Conservation (phyloP, 1,140 invertebrate genomes). For the Drosophila orena region DNA sequence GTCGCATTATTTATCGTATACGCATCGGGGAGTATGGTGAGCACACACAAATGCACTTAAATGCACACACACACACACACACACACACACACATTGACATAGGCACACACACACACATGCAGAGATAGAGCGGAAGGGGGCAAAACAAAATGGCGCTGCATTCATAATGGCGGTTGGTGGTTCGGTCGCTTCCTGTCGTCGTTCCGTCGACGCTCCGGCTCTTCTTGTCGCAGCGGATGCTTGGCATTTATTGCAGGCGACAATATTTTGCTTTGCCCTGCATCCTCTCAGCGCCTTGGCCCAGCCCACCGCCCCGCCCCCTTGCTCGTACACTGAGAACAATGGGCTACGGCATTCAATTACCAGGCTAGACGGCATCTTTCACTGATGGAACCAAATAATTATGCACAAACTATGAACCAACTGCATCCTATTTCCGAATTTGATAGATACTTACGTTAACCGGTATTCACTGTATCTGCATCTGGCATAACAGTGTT, state of each 20-base stretch:
- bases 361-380: no score
- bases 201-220: conserved; percentile 30
- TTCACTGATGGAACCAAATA: no score
- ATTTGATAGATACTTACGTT: no score
- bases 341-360: background rate
- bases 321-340: background rate
- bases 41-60: conserved; percentile 2
- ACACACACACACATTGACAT: no score
- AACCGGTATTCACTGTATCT: no score
- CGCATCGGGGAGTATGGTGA: conserved; percentile 28
- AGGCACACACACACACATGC: background rate
- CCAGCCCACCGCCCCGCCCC: background rate
- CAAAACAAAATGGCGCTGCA: conserved; percentile 66
- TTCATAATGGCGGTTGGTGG: conserved; percentile 66
- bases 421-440: no score
- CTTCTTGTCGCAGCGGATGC: conserved; percentile 73
- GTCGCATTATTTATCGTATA: conserved; percentile 77
- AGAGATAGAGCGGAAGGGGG: conserved; percentile 8
- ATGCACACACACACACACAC: conserved; percentile 3
- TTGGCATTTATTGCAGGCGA: conserved; percentile 81
- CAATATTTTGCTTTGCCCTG: conserved; percentile 73
- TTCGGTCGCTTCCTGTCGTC: conserved; percentile 38
- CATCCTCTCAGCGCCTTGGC: conserved; percentile 31
- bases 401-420: no score
- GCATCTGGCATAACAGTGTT: background rate